Evolutionary conservation across 2,797 vertebrate genomes (phyloP).

Genomic region (Rallus crepitans): DNA sequence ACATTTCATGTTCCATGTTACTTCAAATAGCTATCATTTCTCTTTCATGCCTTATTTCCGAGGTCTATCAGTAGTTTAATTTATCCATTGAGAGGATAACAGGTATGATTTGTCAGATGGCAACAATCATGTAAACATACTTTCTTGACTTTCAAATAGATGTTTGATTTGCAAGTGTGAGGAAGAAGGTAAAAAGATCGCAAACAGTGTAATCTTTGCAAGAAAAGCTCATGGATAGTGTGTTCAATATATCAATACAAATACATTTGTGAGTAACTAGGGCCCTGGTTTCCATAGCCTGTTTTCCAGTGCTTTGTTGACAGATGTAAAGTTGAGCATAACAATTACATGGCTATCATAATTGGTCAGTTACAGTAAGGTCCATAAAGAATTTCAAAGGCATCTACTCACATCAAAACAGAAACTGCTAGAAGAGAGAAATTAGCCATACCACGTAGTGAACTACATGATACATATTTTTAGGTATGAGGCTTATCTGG

Average conservation of each 20-base stretch:
- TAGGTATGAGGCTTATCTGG: background rate
- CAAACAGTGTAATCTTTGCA: background rate
- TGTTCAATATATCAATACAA: constrained; percentile 24
- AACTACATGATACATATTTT: background rate
- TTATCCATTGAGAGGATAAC: background rate
- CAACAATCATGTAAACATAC: background rate
- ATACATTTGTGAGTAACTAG: constrained; percentile 25
- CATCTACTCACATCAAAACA: background rate
- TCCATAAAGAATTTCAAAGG: background rate
- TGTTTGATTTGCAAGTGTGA: constrained; percentile 16
- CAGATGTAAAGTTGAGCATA: background rate
- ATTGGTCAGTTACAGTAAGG: background rate
- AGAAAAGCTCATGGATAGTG: background rate
- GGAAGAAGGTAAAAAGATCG: background rate
- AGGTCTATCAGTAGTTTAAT: background rate
- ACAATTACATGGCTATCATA: background rate
- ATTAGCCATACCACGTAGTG: background rate
- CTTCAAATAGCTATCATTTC: background rate
- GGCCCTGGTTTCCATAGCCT: background rate
- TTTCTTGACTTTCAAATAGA: background rate
- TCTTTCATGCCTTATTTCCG: background rate
- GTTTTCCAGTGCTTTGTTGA: background rate
- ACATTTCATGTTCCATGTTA: background rate
- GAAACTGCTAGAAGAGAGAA: background rate
- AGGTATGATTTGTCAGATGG: background rate